phyloP scores from a whole-genome alignment of 2,113 vertebrate genomes.

The Hippocampus guttulatus region DNA sequence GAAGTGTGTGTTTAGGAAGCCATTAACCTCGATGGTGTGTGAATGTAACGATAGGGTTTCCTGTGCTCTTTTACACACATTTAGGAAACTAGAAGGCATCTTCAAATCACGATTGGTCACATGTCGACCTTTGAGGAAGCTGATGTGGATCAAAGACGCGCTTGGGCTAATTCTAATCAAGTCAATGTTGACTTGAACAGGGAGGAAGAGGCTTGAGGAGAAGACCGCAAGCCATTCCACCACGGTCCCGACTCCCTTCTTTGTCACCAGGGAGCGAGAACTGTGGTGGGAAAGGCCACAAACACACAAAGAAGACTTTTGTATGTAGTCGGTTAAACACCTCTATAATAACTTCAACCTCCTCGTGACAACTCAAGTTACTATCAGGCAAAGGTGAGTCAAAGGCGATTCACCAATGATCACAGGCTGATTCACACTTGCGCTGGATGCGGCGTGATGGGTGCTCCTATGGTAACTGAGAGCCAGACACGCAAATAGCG shows the following conservation, averaged over 20 bases:
- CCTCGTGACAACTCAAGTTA: neutral
- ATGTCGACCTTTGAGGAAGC: conserved; percentile 34
- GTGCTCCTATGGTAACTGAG: neutral
- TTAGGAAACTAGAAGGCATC: neutral
- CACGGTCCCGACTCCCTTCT: conserved; percentile 17
- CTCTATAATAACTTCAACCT: neutral
- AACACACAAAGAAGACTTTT: conserved; percentile 4
- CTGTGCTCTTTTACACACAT: neutral
- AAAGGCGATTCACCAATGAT: neutral
- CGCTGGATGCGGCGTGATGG: neutral
- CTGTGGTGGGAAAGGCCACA: conserved; percentile 22
- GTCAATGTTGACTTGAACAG: conserved; percentile 66
- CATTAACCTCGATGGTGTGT: too few relatives aligned
- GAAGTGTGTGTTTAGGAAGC: neutral
- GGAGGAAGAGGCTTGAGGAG: conserved; percentile 43
- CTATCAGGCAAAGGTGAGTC: neutral
- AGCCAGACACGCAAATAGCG: neutral
- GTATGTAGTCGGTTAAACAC: neutral
- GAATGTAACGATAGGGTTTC: neutral
- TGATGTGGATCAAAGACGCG: conserved; percentile 41
- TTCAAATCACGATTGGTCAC: conserved; percentile 3
- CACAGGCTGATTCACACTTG: neutral
- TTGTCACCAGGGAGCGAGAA: conserved; percentile 5
- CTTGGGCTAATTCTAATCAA: conserved; percentile 55
- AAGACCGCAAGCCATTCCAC: conserved; percentile 35